Evolutionary conservation across 2,797 vertebrate species (phyloP), one percentile per base, ranked within the genome.

Genomic region (Gymnothorax reevesii): DNA sequence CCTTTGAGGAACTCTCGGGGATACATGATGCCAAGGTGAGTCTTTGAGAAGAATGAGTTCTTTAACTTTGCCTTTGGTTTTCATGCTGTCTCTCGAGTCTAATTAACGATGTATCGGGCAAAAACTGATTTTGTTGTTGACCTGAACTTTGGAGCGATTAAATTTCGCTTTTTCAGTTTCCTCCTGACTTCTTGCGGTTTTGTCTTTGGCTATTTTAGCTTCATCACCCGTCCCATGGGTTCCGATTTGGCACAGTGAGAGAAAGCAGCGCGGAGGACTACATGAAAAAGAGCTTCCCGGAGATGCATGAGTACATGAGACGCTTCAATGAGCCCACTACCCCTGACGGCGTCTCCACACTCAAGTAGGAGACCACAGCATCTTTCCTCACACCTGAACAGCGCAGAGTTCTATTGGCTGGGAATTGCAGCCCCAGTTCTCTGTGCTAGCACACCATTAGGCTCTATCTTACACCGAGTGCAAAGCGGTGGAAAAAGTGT

Each of bases 241-340:
- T 99, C 92, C 96, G 96, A 54, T 97, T 99, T 0, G 98, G 98
- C 90, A 99, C 98, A 0, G 98, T 99, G 87, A 95, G 97, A 94
- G 98, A 99, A 93, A 99, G 98, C 97, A 99, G 98, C 0, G 98
- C 98, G 0, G 98, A 99, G 92, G 97, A 98, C 91, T 99, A 99
- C 95, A 97, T 99, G 96, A 97, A 97, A 94, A 98, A 98, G 93
- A 99, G 98, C 90, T 99, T 99, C 90, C 98, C 97, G 0, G 98
- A 98, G 93, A 97, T 99, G 97, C 95, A 99, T 4, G 97, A 97
- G 77, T 97, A 98, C 94, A 97, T 98, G 97, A 91, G 97, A 69
- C 96, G 96, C 83, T 97, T 96, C 93, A 98, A 96, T 0, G 97
- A 97, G 83, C 98, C 98, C 90, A 98, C 98, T 90, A 98, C 98